These are phyloP conservation scores for Acomys russatus DNA, from an alignment of 2,797 vertebrate genomes.

Conservation along the genomic window DNA sequence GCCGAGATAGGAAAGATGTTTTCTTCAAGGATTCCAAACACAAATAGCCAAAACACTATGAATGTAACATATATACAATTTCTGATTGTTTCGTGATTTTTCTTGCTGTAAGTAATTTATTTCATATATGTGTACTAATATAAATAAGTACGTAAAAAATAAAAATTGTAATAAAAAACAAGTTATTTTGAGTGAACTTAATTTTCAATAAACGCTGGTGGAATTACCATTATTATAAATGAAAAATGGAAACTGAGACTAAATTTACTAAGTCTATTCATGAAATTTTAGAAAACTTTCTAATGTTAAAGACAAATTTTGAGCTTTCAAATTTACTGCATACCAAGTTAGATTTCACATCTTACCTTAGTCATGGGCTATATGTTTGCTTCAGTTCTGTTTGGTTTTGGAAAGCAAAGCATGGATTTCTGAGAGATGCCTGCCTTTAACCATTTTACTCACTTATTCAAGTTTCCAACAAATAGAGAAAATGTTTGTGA, in stretches of 20 bases:
- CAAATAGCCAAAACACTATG: too few species aligned
- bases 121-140: too few species aligned
- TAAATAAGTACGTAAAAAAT: too few species aligned
- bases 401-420: conserved; percentile 25
- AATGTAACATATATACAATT: too few species aligned
- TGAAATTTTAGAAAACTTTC: conserved; percentile 13
- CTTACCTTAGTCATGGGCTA: background rate
- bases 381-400: background rate
- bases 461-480: background rate
- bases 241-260: background rate
- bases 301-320: background rate
- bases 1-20: too few species aligned
- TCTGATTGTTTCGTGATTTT: too few species aligned
- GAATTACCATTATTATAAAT: conserved; percentile 1
- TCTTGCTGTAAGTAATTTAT: too few species aligned
- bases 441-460: background rate
- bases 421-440: background rate
- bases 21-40: too few species aligned
- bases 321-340: conserved; percentile 10
- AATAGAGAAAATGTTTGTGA: background rate
- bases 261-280: background rate
- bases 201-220: background rate
- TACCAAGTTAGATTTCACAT: background rate
- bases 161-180: background rate
- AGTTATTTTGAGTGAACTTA: background rate